These are phyloP conservation scores for Protophormia terraenovae DNA, from an alignment of 2,888 invertebrate species.

Conservation along the genomic window DNA sequence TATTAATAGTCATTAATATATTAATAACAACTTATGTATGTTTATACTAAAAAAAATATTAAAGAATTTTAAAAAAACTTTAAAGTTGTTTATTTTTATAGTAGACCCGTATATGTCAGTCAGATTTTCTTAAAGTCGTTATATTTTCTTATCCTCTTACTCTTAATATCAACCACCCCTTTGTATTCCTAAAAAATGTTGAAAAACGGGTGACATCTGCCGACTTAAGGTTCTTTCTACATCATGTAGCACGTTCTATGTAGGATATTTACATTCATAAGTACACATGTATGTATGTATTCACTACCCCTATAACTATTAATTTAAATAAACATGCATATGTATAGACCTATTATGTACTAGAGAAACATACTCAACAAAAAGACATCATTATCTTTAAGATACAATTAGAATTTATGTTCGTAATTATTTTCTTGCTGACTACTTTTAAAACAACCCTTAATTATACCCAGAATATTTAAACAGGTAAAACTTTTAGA, in stretches of 20 bases:
- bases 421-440: background rate
- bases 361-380: background rate
- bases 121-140: conserved; percentile 13
- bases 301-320: conserved; percentile 34
- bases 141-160: background rate
- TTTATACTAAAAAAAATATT: background rate
- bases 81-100: conserved; percentile 1
- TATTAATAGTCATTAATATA: background rate
- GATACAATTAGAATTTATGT: conserved; percentile 14
- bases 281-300: too few species aligned
- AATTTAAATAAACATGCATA: background rate
- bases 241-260: conserved; percentile 24
- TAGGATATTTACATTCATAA: background rate
- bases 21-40: too few species aligned
- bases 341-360: background rate
- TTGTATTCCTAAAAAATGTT: conserved; percentile 1
- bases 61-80: background rate
- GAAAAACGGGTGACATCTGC: conserved; percentile 44
- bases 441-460: background rate
- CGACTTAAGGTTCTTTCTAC: conserved; percentile 11
- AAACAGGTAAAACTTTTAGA: background rate
- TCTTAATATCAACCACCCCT: conserved; percentile 41
- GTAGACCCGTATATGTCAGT: conserved; percentile 24
- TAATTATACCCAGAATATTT: background rate
- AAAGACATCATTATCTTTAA: background rate